A percentile compares a stretch with the other conserved stretches of the same genome.
phyloP scores from a whole-genome alignment of 2,797 vertebrate genomes.

The Ciconia nigra region DNA sequence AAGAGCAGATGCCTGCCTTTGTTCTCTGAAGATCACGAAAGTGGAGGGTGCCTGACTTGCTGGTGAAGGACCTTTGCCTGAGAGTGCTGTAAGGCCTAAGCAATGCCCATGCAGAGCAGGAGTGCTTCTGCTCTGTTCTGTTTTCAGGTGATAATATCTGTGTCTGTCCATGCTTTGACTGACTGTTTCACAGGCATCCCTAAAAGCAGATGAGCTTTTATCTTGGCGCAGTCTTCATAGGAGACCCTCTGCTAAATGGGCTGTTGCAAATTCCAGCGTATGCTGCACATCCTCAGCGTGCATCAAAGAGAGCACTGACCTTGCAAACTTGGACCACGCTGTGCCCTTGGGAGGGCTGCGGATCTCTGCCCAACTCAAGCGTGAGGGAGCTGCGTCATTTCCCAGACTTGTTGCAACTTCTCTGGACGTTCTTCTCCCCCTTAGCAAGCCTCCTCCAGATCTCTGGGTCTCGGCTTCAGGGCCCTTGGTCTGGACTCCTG shows the following conservation, averaged over 20 bases:
- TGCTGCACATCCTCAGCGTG: neutral
- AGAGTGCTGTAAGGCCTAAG: neutral
- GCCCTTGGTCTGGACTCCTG: neutral
- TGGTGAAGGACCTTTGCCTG: neutral
- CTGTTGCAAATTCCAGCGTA: neutral
- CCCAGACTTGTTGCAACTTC: neutral
- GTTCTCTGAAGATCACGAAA: neutral
- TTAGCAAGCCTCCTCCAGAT: neutral
- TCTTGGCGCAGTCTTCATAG: neutral
- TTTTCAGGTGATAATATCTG: neutral
- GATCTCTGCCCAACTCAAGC: neutral
- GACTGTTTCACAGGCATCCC: neutral
- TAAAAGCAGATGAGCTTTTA: neutral
- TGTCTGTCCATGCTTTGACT: neutral
- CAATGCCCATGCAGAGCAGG: rapidly evolving
- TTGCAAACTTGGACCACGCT: neutral
- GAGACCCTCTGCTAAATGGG: neutral
- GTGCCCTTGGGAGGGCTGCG: neutral
- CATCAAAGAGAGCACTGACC: neutral
- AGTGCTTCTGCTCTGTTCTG: neutral
- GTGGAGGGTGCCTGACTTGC: neutral
- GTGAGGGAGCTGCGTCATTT: rapidly evolving
- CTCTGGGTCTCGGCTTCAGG: neutral
- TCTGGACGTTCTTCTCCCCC: neutral
- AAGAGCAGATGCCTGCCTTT: neutral